phyloP scores from a whole-genome alignment of 2,888 invertebrate species.

The Caenorhabditis sp. region DNA sequence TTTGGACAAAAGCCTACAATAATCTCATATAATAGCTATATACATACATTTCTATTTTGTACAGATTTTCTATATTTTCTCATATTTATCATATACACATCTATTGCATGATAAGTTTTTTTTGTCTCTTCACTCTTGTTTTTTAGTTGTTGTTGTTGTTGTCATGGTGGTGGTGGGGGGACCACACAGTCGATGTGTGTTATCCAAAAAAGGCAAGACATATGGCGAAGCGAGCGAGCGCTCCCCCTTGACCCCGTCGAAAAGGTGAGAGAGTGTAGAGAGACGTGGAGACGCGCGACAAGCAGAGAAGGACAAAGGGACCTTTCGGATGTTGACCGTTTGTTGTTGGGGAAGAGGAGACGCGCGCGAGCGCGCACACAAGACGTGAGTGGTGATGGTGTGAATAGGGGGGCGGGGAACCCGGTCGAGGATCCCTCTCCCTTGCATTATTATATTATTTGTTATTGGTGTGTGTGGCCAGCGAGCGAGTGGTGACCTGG shows the following conservation, averaged over 20 bases:
- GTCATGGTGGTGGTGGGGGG: too few relatives aligned
- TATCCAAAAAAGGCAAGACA: not conserved
- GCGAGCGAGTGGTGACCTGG: constrained; percentile 1
- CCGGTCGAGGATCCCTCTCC: not conserved
- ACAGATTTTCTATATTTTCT: not conserved
- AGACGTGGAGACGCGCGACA: not conserved
- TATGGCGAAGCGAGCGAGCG: not conserved
- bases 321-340: constrained; percentile 5
- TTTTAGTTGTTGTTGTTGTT: too few relatives aligned
- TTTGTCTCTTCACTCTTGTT: too few relatives aligned
- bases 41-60: not conserved
- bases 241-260: not conserved
- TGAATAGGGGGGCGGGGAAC: constrained; percentile 9
- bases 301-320: not conserved
- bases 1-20: constrained; percentile 15
- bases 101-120: not conserved
- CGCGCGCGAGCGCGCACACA: constrained; percentile 12
- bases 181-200: not conserved
- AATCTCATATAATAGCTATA: not conserved
- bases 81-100: not conserved
- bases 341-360: constrained; percentile 2
- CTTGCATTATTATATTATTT: not conserved
- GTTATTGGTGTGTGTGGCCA: not conserved
- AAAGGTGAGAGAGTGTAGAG: not conserved
- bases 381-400: constrained; percentile 16